Base-by-base conservation (phyloP, 1,140 invertebrate genomes). In the Archivesica marissinica region DNA sequence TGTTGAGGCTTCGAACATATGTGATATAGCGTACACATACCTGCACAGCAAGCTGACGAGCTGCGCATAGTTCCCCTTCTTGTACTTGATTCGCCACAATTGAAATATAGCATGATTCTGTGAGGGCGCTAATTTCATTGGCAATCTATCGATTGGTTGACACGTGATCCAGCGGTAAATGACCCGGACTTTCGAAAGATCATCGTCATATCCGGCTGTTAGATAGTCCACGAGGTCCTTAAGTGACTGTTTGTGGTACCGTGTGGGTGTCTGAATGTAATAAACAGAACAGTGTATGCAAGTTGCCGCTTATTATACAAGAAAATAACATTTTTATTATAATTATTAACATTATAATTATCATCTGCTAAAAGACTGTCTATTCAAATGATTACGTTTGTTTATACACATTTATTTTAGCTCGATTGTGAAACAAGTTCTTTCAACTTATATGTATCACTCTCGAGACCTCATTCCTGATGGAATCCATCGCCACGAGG, bases 41-140 rank as follows among this genome's bases (percentile, higher is more conserved):
- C 82, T 86, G 66, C 86, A 85, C 23, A 90, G 44, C 28, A 70
- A 66, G 30, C 75, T 64, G 52, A 90, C 86, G 11, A 90, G 77
- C 23, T 88, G 86, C 17, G 88, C 89, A 64, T 89, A 84, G 56
- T 85, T 88, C 3, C 83, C 87, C 66, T 86, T 85, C 50, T 86
- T 68, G 6, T 74, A 44, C 38, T 86, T 79, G 33, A 90, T 88
- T 39, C 82, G 25, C 79, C 81, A 76, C 3, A 89, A 78, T 20
- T 89, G 82, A 59, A 78, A 83, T 17, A 86, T 35, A n/a, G 87
- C 70, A 3, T 81, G 72, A 17, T 44, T 52, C 35, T 47, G 61
- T 13, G 79, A 64, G 0, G 81, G 80, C 41, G 56, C 41, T 25
- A 64, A 54, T 13, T 38, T 54, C 30, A 77, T 39, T 4, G 35